A percentile compares a stretch with the other conserved stretches of the same genome.
Conservation (phyloP, 2,888 invertebrate species). For the Graphium colonna region DNA sequence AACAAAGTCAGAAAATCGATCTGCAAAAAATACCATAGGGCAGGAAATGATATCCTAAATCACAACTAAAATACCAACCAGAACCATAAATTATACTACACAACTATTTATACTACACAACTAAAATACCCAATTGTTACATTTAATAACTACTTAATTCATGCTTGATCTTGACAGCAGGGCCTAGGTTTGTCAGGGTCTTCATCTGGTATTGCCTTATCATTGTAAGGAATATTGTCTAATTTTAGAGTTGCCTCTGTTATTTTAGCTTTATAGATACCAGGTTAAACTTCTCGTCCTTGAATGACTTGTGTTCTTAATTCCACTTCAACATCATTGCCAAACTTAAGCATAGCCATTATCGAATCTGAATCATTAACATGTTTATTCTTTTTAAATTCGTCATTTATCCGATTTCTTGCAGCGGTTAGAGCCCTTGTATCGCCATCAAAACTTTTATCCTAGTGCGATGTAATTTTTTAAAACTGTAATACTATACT, state of each 20-base stretch:
- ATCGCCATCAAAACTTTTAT: constrained; percentile 85
- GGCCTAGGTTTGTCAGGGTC: constrained; percentile 36
- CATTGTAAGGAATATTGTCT: constrained; percentile 83
- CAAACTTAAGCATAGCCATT: constrained; percentile 83
- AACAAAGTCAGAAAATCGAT: too few relatives aligned
- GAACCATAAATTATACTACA: too few relatives aligned
- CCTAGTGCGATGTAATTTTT: constrained; percentile 85
- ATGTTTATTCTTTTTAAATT: constrained; percentile 84
- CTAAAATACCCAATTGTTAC: too few relatives aligned
- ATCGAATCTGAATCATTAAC: constrained; percentile 81
- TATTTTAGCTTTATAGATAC: constrained; percentile 82
- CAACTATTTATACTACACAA: too few relatives aligned
- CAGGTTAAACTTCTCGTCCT: constrained; percentile 83
- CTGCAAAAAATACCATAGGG: too few relatives aligned
- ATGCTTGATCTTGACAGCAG: constrained; percentile 51
- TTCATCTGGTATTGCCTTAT: constrained; percentile 63
- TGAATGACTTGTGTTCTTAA: constrained; percentile 87
- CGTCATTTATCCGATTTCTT: constrained; percentile 87
- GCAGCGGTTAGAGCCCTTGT: constrained; percentile 80
- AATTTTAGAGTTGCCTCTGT: constrained; percentile 80
- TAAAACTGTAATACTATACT: constrained; percentile 77
- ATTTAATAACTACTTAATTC: constrained; percentile 36
- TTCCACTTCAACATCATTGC: constrained; percentile 85
- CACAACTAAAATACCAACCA: too few relatives aligned
- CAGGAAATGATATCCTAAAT: too few relatives aligned